phyloP scores from a whole-genome alignment of 1,140 invertebrate species.

The Caenorhabditis latens region DNA sequence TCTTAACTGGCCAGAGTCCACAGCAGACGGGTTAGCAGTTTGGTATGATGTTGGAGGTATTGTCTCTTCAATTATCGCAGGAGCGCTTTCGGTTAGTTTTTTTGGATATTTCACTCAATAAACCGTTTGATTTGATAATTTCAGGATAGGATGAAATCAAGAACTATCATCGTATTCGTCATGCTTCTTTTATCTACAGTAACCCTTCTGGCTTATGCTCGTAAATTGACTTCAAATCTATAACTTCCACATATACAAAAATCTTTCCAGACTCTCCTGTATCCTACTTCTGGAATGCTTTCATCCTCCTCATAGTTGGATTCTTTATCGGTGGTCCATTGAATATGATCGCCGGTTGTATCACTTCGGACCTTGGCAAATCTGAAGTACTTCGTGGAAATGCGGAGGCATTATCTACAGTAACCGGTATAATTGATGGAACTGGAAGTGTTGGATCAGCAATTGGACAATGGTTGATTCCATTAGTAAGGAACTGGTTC shows the following conservation, averaged over 20 bases:
- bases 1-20: conserved; percentile 78
- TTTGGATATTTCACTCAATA: neutral
- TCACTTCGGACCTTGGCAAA: conserved; percentile 42
- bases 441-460: conserved; percentile 80
- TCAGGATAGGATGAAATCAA: conserved; percentile 41
- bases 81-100: conserved; percentile 69
- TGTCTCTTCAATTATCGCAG: conserved; percentile 78
- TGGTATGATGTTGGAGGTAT: conserved; percentile 81
- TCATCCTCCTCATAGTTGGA: conserved; percentile 45
- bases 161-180: conserved; percentile 18
- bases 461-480: conserved; percentile 79
- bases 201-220: neutral
- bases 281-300: conserved; percentile 19
- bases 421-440: conserved; percentile 80
- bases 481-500: conserved; percentile 78
- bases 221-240: neutral
- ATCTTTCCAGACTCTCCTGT: conserved; percentile 21
- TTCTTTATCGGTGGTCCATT: conserved; percentile 54
- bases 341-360: conserved; percentile 51
- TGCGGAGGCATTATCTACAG: conserved; percentile 79
- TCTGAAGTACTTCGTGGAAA: conserved; percentile 73
- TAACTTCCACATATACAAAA: neutral
- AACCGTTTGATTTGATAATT: neutral
- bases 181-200: conserved; percentile 47
- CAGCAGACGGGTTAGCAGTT: conserved; percentile 79